Conservation (phyloP, 2,113 vertebrate genomes). For the Arenaria interpres region DNA sequence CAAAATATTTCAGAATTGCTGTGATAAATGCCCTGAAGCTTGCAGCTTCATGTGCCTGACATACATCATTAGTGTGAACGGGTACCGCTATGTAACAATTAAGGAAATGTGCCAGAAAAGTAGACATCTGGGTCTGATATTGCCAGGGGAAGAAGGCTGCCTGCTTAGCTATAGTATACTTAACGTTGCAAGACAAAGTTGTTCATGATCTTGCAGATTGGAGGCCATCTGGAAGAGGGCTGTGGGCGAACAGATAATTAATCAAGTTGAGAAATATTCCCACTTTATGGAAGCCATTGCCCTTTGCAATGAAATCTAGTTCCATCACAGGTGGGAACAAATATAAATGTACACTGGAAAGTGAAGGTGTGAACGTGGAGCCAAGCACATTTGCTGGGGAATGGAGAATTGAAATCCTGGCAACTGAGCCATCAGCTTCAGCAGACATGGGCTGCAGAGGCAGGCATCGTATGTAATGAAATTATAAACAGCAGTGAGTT, state of each 20-base stretch:
- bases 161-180: neutral
- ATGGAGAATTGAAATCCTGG: neutral
- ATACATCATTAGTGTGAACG: neutral
- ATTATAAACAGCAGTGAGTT: neutral
- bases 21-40: neutral
- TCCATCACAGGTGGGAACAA: neutral
- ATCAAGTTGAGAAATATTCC: slow-evolving; percentile 25
- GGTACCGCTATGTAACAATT: neutral
- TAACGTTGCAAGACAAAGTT: slow-evolving; percentile 1
- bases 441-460: neutral
- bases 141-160: neutral
- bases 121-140: neutral
- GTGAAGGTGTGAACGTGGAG: neutral
- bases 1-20: neutral
- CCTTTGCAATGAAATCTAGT: neutral
- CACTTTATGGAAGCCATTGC: neutral
- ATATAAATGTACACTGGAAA: neutral
- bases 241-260: neutral
- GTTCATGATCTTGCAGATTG: slow-evolving; percentile 1
- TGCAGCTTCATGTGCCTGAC: neutral
- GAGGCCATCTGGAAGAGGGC: neutral
- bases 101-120: neutral
- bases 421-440: neutral
- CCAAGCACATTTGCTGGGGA: neutral
- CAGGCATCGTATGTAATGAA: neutral